phyloP scores from a whole-genome alignment of 2,888 invertebrate species.

The Bimastos eiseni region DNA sequence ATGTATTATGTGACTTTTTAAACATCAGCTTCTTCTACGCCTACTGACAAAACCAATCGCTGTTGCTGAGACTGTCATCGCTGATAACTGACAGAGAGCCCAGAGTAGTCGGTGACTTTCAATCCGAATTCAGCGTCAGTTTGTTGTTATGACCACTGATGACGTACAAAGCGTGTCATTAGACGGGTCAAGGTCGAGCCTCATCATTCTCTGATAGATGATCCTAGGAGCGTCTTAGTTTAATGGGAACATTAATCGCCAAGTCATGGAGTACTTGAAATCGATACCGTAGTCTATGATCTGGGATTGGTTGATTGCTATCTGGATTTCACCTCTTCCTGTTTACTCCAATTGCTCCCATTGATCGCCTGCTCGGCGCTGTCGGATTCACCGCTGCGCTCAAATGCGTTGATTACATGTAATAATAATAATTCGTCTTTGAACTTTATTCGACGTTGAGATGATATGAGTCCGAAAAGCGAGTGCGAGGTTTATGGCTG shows the following conservation, averaged over 20 bases:
- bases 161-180: background rate
- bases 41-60: background rate
- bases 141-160: background rate
- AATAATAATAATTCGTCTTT: background rate
- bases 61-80: background rate
- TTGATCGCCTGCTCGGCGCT: background rate
- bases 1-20: too few species aligned
- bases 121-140: background rate
- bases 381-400: background rate
- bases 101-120: background rate
- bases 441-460: background rate
- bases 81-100: background rate
- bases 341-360: background rate
- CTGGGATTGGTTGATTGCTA: background rate
- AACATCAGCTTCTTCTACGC: too few species aligned
- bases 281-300: background rate
- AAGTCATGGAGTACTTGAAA: background rate
- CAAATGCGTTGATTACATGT: background rate
- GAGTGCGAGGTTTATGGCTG: background rate
- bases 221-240: background rate
- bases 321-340: background rate
- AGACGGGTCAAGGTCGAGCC: background rate
- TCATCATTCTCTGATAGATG: background rate
- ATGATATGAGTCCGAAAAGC: background rate
- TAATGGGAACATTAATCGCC: background rate